phyloP scores from a whole-genome alignment of 2,113 vertebrate species.

The Laticauda laticaudata region DNA sequence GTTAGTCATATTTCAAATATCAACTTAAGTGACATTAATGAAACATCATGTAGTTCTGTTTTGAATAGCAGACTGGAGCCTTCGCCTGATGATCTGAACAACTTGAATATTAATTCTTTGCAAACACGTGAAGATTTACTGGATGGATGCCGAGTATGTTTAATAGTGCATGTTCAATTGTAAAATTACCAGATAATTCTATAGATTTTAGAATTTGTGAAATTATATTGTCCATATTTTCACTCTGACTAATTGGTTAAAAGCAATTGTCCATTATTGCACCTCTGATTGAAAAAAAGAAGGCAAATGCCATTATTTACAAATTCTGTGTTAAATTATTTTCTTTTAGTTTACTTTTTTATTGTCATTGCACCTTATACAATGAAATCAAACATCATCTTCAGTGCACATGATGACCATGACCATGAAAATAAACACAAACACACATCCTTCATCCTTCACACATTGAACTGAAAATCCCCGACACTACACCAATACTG shows the following conservation, averaged over 20 bases:
- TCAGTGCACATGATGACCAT: too few species aligned
- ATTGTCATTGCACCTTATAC: too few species aligned
- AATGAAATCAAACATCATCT: too few species aligned
- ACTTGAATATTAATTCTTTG: conserved; percentile 82
- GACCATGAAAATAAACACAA: too few species aligned
- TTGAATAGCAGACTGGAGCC: conserved; percentile 76
- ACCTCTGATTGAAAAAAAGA: background rate
- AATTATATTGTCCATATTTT: background rate
- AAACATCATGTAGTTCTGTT: conserved; percentile 77
- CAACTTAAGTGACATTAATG: conserved; percentile 78
- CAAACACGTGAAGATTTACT: conserved; percentile 84
- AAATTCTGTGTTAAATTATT: background rate
- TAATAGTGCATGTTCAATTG: background rate
- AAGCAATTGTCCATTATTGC: background rate
- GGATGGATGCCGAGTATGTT: conserved; percentile 91
- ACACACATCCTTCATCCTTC: too few species aligned
- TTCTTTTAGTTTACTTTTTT: background rate
- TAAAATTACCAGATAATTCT: conserved; percentile 2
- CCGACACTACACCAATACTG: too few species aligned
- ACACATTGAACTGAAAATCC: too few species aligned
- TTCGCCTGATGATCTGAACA: conserved; percentile 77
- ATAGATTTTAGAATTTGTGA: background rate
- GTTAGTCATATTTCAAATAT: conserved; percentile 92
- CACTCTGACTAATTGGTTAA: background rate
- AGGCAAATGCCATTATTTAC: background rate